Conservation (phyloP, 2,888 invertebrate species). For the Pedicia rivosa region DNA sequence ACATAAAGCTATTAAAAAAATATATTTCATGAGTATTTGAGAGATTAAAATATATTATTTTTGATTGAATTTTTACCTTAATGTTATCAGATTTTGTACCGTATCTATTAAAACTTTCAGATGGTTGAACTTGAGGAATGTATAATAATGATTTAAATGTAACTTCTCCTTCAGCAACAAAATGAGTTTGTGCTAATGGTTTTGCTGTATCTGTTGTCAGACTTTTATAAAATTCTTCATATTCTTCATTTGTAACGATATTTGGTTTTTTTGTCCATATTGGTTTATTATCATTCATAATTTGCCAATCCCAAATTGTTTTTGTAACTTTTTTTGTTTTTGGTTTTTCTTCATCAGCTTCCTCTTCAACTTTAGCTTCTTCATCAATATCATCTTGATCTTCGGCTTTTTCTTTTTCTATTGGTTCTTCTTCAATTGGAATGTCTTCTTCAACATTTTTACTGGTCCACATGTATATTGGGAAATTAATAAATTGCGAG, state of each 20-base stretch:
- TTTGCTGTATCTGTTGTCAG: conserved; percentile 78
- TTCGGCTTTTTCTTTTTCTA: conserved; percentile 23
- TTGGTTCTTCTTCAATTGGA: conserved; percentile 37
- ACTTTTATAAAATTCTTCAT: conserved; percentile 88
- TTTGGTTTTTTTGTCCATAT: conserved; percentile 91
- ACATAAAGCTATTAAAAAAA: no score
- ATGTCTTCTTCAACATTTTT: conserved; percentile 62
- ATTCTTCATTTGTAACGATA: conserved; percentile 79
- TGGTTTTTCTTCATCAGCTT: conserved; percentile 50
- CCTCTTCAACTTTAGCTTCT: conserved; percentile 51
- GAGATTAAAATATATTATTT: no score
- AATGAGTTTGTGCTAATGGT: conserved; percentile 74
- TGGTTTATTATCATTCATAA: conserved; percentile 93
- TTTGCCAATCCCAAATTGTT: conserved; percentile 96
- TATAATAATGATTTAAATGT: conserved; percentile 94
- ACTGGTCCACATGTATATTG: conserved; percentile 85
- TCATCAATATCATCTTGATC: conserved; percentile 37
- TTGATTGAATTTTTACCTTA: no score
- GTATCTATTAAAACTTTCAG: conserved; percentile 90
- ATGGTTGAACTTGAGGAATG: conserved; percentile 79
- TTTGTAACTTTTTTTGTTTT: conserved; percentile 83
- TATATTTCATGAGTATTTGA: no score
- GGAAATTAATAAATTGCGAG: conserved; percentile 99
- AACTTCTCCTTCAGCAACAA: conserved; percentile 98
- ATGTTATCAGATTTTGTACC: conserved; percentile 90